phyloP scores from a whole-genome alignment of 2,797 vertebrate species.

The Gambusia yucatana region DNA sequence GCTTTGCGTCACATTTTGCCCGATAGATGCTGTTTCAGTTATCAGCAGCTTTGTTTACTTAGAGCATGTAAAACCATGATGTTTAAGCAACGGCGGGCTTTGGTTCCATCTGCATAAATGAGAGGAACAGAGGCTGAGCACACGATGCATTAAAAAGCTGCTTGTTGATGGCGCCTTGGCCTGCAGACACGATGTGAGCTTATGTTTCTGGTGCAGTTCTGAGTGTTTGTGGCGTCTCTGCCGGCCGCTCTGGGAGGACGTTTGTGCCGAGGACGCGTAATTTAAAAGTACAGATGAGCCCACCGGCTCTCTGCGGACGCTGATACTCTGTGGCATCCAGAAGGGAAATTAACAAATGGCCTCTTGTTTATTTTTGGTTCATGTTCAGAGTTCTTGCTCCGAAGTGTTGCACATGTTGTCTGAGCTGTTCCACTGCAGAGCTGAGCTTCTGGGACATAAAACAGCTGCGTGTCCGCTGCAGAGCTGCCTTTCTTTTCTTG shows the following conservation, averaged over 20 bases:
- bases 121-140: conserved; percentile 1
- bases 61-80: not conserved
- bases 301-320: conserved; percentile 54
- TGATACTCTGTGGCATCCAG: conserved; percentile 63
- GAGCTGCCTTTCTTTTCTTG: conserved; percentile 1
- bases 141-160: conserved; percentile 19
- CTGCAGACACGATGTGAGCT: conserved; percentile 44
- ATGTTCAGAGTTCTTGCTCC: conserved; percentile 18
- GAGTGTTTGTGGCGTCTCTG: conserved; percentile 60
- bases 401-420: conserved; percentile 45
- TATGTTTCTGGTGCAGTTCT: conserved; percentile 49
- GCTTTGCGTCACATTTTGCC: not conserved
- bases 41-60: conserved; percentile 5
- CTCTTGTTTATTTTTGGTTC: conserved; percentile 36
- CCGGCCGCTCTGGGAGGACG: conserved; percentile 55
- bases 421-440: conserved; percentile 24
- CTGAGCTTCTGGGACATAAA: conserved; percentile 48
- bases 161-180: conserved; percentile 13
- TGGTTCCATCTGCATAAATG: conserved; percentile 2
- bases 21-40: not conserved
- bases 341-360: conserved; percentile 56
- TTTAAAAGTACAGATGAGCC: conserved; percentile 74
- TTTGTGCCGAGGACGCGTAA: conserved; percentile 50
- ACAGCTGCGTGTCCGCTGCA: conserved; percentile 48
- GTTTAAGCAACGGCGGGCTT: conserved; percentile 3